phyloP scores from a whole-genome alignment of 64 coral and sea anemone genomes.

The Montipora efflorescens region DNA sequence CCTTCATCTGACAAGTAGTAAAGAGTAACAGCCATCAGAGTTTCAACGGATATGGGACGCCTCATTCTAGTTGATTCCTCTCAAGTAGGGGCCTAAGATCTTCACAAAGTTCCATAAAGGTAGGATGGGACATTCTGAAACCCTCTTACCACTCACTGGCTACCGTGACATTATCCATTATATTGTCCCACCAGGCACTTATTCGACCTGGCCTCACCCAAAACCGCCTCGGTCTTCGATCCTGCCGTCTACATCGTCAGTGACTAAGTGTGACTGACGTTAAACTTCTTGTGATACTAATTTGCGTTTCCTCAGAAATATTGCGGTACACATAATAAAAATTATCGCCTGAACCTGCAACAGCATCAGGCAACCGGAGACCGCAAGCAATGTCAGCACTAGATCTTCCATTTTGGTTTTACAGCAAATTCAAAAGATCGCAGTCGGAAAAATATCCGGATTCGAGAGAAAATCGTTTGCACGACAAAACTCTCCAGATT shows the following conservation, averaged over 20 bases:
- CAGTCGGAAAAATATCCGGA: neutral
- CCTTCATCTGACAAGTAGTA: neutral
- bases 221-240: constrained; percentile 14
- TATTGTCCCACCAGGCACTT: neutral
- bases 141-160: neutral
- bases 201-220: constrained; percentile 7
- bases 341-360: neutral
- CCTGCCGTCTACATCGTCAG: neutral
- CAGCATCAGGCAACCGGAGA: neutral
- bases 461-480: neutral
- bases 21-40: neutral
- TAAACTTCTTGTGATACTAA: neutral
- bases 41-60: neutral
- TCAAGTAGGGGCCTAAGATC: neutral
- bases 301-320: neutral
- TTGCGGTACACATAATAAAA: neutral
- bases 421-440: neutral
- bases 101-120: neutral
- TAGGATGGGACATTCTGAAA: constrained; percentile 3
- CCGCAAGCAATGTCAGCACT: neutral
- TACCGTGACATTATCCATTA: neutral
- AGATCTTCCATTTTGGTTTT: neutral
- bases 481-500: neutral
- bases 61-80: constrained; percentile 5
- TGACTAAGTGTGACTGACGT: neutral